Conservation (phyloP, 2,797 vertebrate genomes). For the Lates japonicus region DNA sequence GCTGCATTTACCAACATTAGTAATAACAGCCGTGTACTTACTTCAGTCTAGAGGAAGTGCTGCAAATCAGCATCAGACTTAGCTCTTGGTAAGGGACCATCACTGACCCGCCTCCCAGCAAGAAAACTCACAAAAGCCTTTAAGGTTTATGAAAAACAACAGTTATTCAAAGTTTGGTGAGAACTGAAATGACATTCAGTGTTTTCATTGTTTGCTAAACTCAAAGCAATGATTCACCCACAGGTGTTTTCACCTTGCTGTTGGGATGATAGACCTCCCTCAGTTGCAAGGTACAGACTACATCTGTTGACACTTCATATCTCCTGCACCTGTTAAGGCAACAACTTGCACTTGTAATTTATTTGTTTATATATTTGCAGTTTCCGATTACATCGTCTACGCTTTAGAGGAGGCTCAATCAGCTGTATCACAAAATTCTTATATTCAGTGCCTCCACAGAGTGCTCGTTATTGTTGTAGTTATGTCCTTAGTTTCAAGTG, state of each 20-base stretch:
- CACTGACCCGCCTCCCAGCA: too few species aligned
- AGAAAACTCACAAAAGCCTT: too few species aligned
- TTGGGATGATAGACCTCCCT: neutral
- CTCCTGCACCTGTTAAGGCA: neutral
- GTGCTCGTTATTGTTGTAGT: neutral
- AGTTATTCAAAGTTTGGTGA: neutral
- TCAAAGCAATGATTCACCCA: neutral
- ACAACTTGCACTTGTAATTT: constrained; percentile 11
- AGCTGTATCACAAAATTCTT: constrained; percentile 24
- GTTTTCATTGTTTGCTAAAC: neutral
- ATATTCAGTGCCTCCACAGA: constrained; percentile 12
- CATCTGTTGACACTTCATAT: constrained; percentile 5
- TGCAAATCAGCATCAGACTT: too few species aligned
- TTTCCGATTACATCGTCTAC: constrained; percentile 28
- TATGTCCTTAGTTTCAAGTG: constrained; percentile 30
- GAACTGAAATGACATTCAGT: neutral
- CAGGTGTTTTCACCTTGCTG: constrained; percentile 12
- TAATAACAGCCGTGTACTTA: too few species aligned
- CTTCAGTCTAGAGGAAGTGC: too few species aligned
- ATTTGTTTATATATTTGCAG: constrained; percentile 9
- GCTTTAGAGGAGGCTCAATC: constrained; percentile 19
- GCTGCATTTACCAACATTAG: too few species aligned
- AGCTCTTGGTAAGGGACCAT: too few species aligned
- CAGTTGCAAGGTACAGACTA: too few species aligned
- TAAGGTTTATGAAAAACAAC: neutral